Conservation (phyloP, 2,113 vertebrate genomes). For the Isurus oxyrinchus region DNA sequence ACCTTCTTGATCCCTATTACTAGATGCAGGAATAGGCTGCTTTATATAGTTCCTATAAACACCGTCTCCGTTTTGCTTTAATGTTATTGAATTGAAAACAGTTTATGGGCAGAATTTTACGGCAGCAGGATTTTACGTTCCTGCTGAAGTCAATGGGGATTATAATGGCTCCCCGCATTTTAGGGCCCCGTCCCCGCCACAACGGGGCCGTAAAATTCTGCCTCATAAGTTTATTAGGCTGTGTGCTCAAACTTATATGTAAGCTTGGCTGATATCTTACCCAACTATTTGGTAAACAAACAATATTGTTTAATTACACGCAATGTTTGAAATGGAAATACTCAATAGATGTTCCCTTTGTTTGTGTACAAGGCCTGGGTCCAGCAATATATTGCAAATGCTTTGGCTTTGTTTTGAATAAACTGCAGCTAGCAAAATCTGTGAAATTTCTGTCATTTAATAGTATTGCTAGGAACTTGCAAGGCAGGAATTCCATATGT, state of each 20-base stretch:
- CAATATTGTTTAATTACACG: background rate
- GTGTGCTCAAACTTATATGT: background rate
- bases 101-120: too few species aligned
- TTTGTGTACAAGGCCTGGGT: background rate
- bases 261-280: background rate
- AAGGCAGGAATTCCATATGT: background rate
- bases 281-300: background rate
- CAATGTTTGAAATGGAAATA: conserved; percentile 8
- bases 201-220: too few species aligned
- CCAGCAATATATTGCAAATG: background rate
- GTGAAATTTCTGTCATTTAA: background rate
- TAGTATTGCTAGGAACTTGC: background rate
- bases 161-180: too few species aligned
- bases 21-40: too few species aligned
- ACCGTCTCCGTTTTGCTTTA: background rate
- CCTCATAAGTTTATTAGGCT: background rate
- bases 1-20: background rate
- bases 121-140: too few species aligned
- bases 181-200: too few species aligned
- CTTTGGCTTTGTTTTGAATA: background rate
- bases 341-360: background rate
- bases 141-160: too few species aligned
- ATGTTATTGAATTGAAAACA: conserved; percentile 17
- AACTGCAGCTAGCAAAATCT: background rate
- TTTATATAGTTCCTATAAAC: background rate